These are phyloP conservation scores for Lagria hirta DNA, from an alignment of 2,888 invertebrate species.

Conservation along the genomic window DNA sequence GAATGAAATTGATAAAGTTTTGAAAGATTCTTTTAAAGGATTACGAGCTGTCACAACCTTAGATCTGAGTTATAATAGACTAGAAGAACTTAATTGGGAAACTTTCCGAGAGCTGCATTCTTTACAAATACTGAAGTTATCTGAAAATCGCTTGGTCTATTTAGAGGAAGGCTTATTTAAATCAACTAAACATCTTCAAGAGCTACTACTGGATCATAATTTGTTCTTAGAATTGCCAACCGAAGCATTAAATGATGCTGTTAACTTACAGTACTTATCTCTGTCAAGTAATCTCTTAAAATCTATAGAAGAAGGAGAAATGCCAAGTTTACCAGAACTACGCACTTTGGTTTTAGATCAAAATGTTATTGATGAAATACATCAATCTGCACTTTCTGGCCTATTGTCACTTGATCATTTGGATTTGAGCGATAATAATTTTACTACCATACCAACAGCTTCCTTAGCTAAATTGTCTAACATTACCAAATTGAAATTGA, in stretches of 20 bases:
- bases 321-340: constrained; percentile 72
- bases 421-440: constrained; percentile 79
- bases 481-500: constrained; percentile 74
- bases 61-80: constrained; percentile 76
- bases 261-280: constrained; percentile 71
- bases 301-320: constrained; percentile 69
- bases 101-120: constrained; percentile 78
- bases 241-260: constrained; percentile 65
- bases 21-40: constrained; percentile 77
- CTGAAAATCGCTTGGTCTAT: constrained; percentile 73
- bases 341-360: constrained; percentile 70
- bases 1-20: constrained; percentile 70
- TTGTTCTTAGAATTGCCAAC: constrained; percentile 76
- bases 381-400: constrained; percentile 73
- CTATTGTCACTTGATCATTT: constrained; percentile 71
- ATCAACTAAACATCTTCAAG: constrained; percentile 68
- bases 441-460: constrained; percentile 74
- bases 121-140: constrained; percentile 73
- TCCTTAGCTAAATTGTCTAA: constrained; percentile 76
- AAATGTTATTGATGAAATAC: constrained; percentile 74
- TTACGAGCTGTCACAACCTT: constrained; percentile 66
- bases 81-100: constrained; percentile 70
- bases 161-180: constrained; percentile 72
- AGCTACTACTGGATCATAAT: constrained; percentile 76
- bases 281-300: constrained; percentile 79